phyloP scores from a whole-genome alignment of 2,797 vertebrate genomes.

The Manis pentadactyla region DNA sequence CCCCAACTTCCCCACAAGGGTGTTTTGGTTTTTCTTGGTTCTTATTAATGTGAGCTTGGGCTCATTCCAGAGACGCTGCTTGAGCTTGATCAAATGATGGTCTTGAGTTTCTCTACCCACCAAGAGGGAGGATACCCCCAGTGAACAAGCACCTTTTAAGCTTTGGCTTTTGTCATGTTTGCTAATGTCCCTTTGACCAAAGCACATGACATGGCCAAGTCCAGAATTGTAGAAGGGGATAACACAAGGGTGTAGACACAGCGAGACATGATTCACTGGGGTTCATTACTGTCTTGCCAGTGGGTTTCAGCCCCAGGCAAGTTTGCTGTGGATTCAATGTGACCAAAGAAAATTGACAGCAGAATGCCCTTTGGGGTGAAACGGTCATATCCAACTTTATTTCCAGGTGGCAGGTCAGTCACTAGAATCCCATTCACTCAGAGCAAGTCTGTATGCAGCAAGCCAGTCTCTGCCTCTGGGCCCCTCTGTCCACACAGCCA shows the following conservation, averaged over 20 bases:
- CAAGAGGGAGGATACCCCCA: background rate
- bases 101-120: background rate
- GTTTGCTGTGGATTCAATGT: no score
- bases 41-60: background rate
- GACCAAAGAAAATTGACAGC: no score
- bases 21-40: background rate
- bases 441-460: no score
- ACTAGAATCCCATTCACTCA: no score
- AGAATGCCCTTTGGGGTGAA: no score
- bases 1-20: no score
- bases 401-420: no score
- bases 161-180: background rate
- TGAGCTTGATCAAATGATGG: background rate
- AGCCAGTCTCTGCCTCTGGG: no score
- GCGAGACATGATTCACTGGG: background rate
- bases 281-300: background rate
- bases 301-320: no score
- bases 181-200: background rate
- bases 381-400: no score
- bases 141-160: background rate
- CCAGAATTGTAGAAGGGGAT: background rate
- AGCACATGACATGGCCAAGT: background rate
- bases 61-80: background rate
- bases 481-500: no score
- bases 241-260: background rate